These are phyloP conservation scores for Platorchestia sp. DNA, from an alignment of 1,140 invertebrate species.

Conservation along the genomic window DNA sequence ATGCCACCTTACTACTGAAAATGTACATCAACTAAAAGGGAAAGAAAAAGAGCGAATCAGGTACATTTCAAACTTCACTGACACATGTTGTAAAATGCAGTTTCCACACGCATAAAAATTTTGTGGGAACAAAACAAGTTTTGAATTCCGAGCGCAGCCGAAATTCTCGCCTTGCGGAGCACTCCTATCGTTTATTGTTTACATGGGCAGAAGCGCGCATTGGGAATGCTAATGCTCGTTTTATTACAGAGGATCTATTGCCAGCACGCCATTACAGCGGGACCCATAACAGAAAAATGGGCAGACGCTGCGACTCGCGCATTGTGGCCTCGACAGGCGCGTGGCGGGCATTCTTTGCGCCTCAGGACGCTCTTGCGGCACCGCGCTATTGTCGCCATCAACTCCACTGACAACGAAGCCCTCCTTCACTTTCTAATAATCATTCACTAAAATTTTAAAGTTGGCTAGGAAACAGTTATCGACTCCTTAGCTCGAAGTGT, in stretches of 20 bases:
- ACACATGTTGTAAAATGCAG: too few species aligned
- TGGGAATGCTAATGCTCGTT: not conserved
- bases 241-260: conserved; percentile 13
- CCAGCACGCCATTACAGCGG: not conserved
- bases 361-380: not conserved
- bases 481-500: too few species aligned
- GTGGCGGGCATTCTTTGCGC: not conserved
- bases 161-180: not conserved
- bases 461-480: too few species aligned
- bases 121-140: too few species aligned
- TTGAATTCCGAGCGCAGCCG: too few species aligned
- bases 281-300: conserved; percentile 13
- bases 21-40: too few species aligned
- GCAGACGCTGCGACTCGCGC: not conserved
- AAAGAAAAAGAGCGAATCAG: too few species aligned
- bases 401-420: not conserved
- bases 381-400: not conserved
- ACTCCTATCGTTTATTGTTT: not conserved
- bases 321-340: not conserved
- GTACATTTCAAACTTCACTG: too few species aligned
- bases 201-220: not conserved
- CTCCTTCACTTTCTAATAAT: too few species aligned
- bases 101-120: too few species aligned
- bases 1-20: too few species aligned
- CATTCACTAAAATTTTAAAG: not conserved